Conservation (phyloP, 2,797 vertebrate genomes). For the Pangasius macronema region DNA sequence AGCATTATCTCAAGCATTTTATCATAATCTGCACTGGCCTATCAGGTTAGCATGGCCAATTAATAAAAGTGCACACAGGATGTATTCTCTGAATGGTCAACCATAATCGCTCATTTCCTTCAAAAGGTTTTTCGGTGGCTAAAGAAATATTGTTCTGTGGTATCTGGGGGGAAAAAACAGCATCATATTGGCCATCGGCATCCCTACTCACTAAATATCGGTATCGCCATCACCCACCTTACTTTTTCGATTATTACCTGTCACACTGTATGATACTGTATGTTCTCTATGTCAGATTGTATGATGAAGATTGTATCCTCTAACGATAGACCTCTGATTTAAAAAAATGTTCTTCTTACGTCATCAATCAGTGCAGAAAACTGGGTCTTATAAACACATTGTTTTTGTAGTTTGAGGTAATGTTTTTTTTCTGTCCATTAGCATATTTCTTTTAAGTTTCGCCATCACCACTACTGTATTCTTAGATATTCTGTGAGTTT, state of each 20-base stretch:
- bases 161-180: background rate
- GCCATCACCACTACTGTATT: background rate
- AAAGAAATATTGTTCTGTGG: background rate
- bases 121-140: background rate
- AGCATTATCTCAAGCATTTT: background rate
- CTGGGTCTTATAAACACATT: background rate
- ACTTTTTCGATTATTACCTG: background rate
- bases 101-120: background rate
- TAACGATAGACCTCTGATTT: background rate
- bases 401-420: background rate
- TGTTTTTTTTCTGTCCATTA: background rate
- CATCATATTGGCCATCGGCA: background rate
- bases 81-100: background rate
- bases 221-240: background rate
- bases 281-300: background rate
- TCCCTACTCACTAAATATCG: background rate
- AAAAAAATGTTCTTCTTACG: background rate
- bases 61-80: background rate
- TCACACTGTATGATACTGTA: background rate
- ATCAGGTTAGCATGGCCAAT: background rate
- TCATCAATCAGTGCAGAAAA: background rate
- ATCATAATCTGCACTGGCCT: background rate
- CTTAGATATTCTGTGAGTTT: background rate
- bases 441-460: background rate
- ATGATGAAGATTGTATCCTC: background rate